Evolutionary conservation across 64 coral and sea anemone genomes (phyloP).

Genomic region (Astreopora myriophthalma): DNA sequence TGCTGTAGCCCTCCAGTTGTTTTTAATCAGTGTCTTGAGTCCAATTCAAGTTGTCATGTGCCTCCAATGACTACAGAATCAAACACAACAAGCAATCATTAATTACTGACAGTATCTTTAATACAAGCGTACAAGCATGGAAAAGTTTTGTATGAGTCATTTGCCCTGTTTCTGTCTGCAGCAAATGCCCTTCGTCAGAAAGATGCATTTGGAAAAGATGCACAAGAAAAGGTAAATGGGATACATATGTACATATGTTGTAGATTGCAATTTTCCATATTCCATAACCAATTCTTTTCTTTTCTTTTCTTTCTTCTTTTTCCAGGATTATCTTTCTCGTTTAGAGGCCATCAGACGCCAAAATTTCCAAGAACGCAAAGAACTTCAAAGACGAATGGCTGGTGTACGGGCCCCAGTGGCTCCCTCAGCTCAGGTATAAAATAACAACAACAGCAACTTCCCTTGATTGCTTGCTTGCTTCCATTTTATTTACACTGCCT

Average conservation of each 20-base stretch:
- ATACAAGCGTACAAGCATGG: too few relatives aligned
- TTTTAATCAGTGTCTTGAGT: neutral
- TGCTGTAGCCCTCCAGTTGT: too few relatives aligned
- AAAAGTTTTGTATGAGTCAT: too few relatives aligned
- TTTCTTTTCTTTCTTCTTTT: neutral
- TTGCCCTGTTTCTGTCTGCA: neutral
- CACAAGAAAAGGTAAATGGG: constrained; percentile 20
- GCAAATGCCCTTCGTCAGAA: neutral
- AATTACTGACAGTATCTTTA: too few relatives aligned
- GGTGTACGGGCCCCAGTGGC: constrained; percentile 79
- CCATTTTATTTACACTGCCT: too few relatives aligned
- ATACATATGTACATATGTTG: neutral
- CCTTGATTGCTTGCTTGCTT: neutral
- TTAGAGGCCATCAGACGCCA: constrained; percentile 92
- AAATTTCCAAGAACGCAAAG: constrained; percentile 87
- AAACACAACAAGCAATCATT: too few relatives aligned
- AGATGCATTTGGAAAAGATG: constrained; percentile 7
- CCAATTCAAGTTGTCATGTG: too few relatives aligned
- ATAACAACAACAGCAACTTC: neutral
- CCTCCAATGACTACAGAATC: too few relatives aligned
- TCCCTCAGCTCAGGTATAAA: neutral
- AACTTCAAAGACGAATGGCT: constrained; percentile 91
- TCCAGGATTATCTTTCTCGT: constrained; percentile 89
- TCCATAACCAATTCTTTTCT: neutral
- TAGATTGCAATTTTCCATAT: neutral